Evolutionary conservation across 2,888 invertebrate species (phyloP).

Genomic region (Melanotus villosus): DNA sequence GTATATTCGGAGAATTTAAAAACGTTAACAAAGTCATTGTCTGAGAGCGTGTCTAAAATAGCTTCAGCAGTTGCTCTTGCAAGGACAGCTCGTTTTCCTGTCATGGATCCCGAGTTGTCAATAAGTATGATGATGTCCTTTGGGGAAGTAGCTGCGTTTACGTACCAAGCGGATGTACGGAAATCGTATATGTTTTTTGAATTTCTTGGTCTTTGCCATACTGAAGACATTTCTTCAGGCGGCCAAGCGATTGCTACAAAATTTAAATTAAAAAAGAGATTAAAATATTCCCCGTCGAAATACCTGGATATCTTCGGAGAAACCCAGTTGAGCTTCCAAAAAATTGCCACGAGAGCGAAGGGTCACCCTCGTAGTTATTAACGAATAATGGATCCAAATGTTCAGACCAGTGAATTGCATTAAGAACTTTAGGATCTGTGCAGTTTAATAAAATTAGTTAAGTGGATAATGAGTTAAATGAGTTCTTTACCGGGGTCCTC

Average conservation of each 20-base stretch:
- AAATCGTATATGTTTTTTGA: conserved; percentile 93
- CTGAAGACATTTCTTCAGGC: conserved; percentile 75
- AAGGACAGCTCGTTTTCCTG: conserved; percentile 86
- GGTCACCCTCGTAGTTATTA: conserved; percentile 91
- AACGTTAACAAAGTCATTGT: conserved; percentile 97
- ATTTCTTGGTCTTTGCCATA: conserved; percentile 79
- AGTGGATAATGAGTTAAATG: not conserved
- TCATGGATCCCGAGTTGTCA: conserved; percentile 92
- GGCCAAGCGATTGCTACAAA: conserved; percentile 85
- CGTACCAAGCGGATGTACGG: conserved; percentile 95
- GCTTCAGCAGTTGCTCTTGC: conserved; percentile 91
- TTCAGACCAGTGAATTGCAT: conserved; percentile 96
- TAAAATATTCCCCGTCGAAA: no score
- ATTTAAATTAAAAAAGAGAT: no score
- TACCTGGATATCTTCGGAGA: conserved; percentile 95
- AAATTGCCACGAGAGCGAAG: conserved; percentile 97
- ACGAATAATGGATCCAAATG: conserved; percentile 91
- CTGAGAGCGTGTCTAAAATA: conserved; percentile 94
- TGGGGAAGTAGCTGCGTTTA: conserved; percentile 96
- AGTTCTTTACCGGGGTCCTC: conserved; percentile 75
- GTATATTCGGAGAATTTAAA: conserved; percentile 90
- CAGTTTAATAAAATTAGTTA: conserved; percentile 33
- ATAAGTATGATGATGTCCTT: conserved; percentile 96
- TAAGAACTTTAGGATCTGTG: conserved; percentile 84
- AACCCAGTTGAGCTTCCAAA: conserved; percentile 98